These are phyloP conservation scores for Dusona sp. DNA, from an alignment of 2,888 invertebrate genomes.

Conservation along the genomic window DNA sequence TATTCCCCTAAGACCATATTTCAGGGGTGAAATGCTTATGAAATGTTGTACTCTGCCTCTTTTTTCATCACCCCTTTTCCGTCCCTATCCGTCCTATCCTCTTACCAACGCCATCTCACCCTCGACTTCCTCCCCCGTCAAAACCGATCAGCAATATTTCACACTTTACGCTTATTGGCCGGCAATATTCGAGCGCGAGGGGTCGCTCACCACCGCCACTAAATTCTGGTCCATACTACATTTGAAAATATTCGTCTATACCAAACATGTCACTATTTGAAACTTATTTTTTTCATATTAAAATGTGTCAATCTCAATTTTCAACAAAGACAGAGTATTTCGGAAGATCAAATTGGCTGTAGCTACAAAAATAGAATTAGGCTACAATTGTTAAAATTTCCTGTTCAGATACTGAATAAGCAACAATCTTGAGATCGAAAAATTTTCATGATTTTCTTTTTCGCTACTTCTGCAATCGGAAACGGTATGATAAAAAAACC, in stretches of 20 bases:
- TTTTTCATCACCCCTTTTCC: constrained; percentile 48
- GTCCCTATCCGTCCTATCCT: constrained; percentile 23
- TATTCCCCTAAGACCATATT: constrained; percentile 51
- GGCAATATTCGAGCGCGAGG: constrained; percentile 68
- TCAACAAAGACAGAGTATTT: not conserved
- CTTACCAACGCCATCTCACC: constrained; percentile 36
- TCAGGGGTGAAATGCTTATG: constrained; percentile 50
- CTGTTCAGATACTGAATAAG: not conserved
- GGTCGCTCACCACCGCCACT: constrained; percentile 26
- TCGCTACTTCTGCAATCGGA: not conserved
- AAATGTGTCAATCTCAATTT: not conserved
- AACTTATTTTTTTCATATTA: not conserved
- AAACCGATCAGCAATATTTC: constrained; percentile 80
- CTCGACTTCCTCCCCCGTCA: constrained; percentile 52
- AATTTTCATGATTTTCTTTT: not conserved
- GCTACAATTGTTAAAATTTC: not conserved
- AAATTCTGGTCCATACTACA: not conserved
- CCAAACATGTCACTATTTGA: not conserved
- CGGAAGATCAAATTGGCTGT: not conserved
- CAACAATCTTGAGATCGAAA: not conserved
- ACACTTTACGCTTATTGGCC: constrained; percentile 79
- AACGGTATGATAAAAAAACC: not conserved
- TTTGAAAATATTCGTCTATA: not conserved
- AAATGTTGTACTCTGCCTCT: constrained; percentile 51
- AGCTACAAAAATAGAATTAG: not conserved